Evolutionary conservation across 2,797 vertebrate species (phyloP).

Genomic region (Otolemur crassicaudatus): DNA sequence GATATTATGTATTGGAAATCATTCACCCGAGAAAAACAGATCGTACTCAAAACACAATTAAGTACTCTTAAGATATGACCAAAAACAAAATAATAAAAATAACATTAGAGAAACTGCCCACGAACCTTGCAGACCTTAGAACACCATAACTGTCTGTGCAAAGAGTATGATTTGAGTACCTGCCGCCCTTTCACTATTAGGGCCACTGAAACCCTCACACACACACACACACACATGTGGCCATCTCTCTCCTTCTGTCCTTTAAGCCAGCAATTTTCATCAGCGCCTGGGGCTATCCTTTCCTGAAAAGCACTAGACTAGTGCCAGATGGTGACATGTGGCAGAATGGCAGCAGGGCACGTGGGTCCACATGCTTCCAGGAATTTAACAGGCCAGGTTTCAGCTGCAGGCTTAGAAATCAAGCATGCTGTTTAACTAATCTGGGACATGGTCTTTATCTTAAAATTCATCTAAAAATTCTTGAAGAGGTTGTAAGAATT

Average conservation of each 20-base stretch:
- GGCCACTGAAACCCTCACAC: neutral
- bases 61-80: neutral
- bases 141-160: too few relatives aligned
- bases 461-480: neutral
- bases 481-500: neutral
- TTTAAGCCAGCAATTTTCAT: neutral
- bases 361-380: slow-evolving; percentile 31
- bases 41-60: neutral
- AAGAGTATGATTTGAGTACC: neutral
- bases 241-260: neutral
- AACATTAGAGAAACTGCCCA: neutral
- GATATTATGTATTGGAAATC: neutral
- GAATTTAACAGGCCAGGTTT: slow-evolving; percentile 36
- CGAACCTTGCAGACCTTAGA: neutral
- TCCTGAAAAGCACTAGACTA: slow-evolving; percentile 69
- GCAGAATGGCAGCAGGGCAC: neutral
- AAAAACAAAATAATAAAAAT: neutral
- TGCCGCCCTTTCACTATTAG: neutral
- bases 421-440: neutral
- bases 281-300: slow-evolving; percentile 50
- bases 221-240: slow-evolving; percentile 22
- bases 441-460: neutral
- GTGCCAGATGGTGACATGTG: slow-evolving; percentile 63
- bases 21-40: neutral
- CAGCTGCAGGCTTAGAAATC: neutral